phyloP scores from a whole-genome alignment of 2,888 invertebrate species.

The Bellardia bayeri region DNA sequence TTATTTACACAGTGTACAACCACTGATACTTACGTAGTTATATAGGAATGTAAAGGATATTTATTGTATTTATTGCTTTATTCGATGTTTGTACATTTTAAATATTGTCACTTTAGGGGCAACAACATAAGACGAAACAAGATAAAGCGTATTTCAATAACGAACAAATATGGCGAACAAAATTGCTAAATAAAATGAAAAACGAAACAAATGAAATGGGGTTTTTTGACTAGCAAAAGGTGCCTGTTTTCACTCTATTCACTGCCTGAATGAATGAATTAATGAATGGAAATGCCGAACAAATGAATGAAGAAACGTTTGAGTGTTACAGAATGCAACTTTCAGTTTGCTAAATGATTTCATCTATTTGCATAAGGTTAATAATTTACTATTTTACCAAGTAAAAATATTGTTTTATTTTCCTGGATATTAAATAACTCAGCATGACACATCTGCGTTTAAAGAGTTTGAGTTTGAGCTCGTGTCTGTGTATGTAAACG shows the following conservation, averaged over 20 bases:
- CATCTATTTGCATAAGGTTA: background rate
- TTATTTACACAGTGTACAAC: background rate
- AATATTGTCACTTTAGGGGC: slow-evolving; percentile 19
- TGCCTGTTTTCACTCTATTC: background rate
- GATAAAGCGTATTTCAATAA: background rate
- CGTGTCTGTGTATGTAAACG: background rate
- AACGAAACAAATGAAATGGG: background rate
- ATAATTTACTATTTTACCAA: background rate
- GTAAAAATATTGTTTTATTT: background rate
- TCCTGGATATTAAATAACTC: background rate
- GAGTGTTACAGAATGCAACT: background rate
- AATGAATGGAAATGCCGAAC: background rate
- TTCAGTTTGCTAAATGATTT: background rate
- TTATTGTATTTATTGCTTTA: background rate
- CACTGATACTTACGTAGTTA: background rate
- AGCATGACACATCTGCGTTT: slow-evolving; percentile 2
- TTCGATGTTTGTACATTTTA: background rate
- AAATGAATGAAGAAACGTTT: background rate
- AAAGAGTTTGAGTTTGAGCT: background rate
- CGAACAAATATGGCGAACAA: background rate
- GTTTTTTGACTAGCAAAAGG: background rate
- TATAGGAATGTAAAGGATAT: background rate
- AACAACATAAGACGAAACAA: background rate
- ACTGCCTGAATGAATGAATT: background rate
- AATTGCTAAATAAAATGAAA: background rate